Conservation (phyloP, 2,797 vertebrate genomes). For the Coranthus polyacanthus region DNA sequence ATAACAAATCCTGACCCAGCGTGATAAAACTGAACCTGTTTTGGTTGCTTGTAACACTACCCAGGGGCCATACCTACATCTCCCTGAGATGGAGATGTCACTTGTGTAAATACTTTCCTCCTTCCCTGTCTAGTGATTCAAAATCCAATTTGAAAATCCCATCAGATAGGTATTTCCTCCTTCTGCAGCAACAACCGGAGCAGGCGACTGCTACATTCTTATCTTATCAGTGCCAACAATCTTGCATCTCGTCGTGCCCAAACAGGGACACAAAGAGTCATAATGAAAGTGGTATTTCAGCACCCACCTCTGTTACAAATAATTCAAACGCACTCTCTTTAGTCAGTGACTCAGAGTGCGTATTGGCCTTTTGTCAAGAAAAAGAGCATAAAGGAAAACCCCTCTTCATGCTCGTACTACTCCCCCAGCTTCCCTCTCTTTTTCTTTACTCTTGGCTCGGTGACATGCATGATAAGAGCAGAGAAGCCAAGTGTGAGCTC, state of each 20-base stretch:
- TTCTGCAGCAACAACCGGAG: constrained; percentile 77
- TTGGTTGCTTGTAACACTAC: constrained; percentile 50
- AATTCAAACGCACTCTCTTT: constrained; percentile 21
- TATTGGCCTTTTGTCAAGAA: constrained; percentile 52
- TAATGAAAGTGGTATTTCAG: constrained; percentile 73
- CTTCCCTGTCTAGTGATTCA: constrained; percentile 77
- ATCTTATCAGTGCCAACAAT: constrained; percentile 85
- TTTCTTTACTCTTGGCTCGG: constrained; percentile 69
- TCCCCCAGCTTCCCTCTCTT: constrained; percentile 48
- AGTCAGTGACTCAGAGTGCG: constrained; percentile 30
- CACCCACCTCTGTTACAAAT: constrained; percentile 64
- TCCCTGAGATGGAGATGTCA: constrained; percentile 68
- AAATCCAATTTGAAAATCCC: constrained; percentile 85
- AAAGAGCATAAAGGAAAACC: constrained; percentile 60
- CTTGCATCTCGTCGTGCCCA: constrained; percentile 84
- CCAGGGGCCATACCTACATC: constrained; percentile 34
- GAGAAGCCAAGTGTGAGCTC: constrained; percentile 86
- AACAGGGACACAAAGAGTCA: constrained; percentile 82
- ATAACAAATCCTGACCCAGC: constrained; percentile 9
- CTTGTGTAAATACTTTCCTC: constrained; percentile 75
- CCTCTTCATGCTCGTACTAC: constrained; percentile 62
- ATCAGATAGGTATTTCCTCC: constrained; percentile 85
- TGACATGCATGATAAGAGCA: constrained; percentile 90
- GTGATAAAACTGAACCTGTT: constrained; percentile 21
- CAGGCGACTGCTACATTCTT: constrained; percentile 82